These are phyloP conservation scores for Halcyon chelicuti DNA, from an alignment of 2,797 vertebrate species.

Conservation along the genomic window DNA sequence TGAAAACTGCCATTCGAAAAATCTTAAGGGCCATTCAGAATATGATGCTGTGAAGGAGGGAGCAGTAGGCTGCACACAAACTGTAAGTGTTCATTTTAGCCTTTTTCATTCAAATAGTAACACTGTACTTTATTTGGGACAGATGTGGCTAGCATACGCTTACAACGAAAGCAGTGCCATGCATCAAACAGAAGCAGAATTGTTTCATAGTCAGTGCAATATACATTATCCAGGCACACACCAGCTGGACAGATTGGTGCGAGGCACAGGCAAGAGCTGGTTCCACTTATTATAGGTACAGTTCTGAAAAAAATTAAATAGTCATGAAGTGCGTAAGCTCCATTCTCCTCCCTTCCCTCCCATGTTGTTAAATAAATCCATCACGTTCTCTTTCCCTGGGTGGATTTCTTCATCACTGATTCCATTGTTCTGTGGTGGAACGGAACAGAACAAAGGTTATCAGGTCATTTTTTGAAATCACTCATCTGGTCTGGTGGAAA, in stretches of 20 bases:
- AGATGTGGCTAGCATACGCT: not conserved
- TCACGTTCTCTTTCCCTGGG: not conserved
- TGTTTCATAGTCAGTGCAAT: not conserved
- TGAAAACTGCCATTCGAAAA: not conserved
- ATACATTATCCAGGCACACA: not conserved
- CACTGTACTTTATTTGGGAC: not conserved
- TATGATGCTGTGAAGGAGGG: not conserved
- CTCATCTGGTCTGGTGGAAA: not conserved
- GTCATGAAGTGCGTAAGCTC: not conserved
- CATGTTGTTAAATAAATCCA: not conserved
- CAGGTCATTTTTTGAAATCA: not conserved
- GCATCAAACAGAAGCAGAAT: conserved; percentile 3
- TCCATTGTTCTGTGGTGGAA: conserved; percentile 37
- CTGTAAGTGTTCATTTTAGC: not conserved
- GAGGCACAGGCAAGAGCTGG: not conserved
- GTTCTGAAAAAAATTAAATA: not conserved
- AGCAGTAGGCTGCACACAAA: not conserved
- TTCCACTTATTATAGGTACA: not conserved
- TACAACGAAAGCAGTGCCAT: not conserved
- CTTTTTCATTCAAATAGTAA: not conserved
- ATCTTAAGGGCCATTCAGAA: not conserved
- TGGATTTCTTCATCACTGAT: conserved; percentile 30
- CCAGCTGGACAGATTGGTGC: not conserved
- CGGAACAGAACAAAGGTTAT: conserved; percentile 12
- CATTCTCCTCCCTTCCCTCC: not conserved